phyloP scores from a whole-genome alignment of 2,888 invertebrate species.

The Bombyx huttoni region DNA sequence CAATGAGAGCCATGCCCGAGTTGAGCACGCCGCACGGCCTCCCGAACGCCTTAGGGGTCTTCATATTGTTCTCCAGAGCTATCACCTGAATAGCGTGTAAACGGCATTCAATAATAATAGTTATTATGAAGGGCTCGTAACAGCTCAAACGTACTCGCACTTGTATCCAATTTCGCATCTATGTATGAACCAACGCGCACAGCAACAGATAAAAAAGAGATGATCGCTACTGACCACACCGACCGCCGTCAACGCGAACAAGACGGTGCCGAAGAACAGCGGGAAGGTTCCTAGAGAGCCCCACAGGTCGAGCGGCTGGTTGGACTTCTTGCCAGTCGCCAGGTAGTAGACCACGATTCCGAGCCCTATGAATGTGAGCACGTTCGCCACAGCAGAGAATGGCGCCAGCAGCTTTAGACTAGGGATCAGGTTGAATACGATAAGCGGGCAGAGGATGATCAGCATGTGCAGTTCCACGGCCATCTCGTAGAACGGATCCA shows the following conservation, averaged over 20 bases:
- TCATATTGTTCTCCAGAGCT: slow-evolving; percentile 92
- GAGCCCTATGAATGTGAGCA: slow-evolving; percentile 86
- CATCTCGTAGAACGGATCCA: slow-evolving; percentile 39
- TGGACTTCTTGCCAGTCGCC: slow-evolving; percentile 81
- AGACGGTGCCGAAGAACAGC: slow-evolving; percentile 92
- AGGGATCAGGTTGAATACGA: slow-evolving; percentile 85
- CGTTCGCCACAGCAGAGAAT: slow-evolving; percentile 90
- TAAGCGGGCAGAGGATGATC: slow-evolving; percentile 79
- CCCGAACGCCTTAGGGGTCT: slow-evolving; percentile 83
- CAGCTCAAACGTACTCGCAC: too few species aligned
- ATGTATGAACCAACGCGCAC: too few species aligned
- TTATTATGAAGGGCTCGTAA: too few species aligned
- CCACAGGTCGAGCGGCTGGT: slow-evolving; percentile 74
- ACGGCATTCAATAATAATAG: too few species aligned
- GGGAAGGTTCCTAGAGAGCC: slow-evolving; percentile 83
- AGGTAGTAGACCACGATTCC: slow-evolving; percentile 87
- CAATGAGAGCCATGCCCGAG: slow-evolving; percentile 84
- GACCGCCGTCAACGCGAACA: slow-evolving; percentile 90
- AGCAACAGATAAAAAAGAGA: too few species aligned
- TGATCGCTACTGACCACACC: slow-evolving; percentile 75
- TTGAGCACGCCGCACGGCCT: slow-evolving; percentile 86
- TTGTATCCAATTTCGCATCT: too few species aligned
- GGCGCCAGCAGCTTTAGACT: slow-evolving; percentile 91
- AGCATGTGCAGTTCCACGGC: slow-evolving; percentile 79
- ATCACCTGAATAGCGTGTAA: slow-evolving; percentile 76